phyloP scores from a whole-genome alignment of 2,888 invertebrate species.

The Diarsia rubi region DNA sequence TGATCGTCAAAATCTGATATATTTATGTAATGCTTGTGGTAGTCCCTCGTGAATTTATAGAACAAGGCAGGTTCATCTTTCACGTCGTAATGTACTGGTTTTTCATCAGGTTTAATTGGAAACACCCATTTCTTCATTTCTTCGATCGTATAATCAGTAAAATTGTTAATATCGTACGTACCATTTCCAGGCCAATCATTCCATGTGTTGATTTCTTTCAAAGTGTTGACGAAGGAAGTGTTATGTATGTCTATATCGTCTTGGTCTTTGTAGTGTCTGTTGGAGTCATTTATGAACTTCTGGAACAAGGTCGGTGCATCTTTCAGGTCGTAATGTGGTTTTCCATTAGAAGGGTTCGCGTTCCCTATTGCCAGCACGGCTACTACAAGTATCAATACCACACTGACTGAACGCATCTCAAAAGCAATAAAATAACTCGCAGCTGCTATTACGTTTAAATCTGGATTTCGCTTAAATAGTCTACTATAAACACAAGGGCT shows the following conservation, averaged over 20 bases:
- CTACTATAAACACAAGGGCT: background rate
- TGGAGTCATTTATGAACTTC: slow-evolving; percentile 69
- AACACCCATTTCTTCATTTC: slow-evolving; percentile 39
- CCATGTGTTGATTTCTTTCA: slow-evolving; percentile 68
- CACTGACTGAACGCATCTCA: slow-evolving; percentile 43
- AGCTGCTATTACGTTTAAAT: background rate
- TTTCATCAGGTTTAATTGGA: too few species aligned
- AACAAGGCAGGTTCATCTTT: too few species aligned
- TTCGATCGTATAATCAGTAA: slow-evolving; percentile 73
- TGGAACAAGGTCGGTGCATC: slow-evolving; percentile 70
- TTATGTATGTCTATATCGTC: slow-evolving; percentile 71
- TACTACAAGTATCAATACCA: slow-evolving; percentile 47
- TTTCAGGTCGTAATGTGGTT: slow-evolving; percentile 65
- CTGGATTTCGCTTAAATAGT: slow-evolving; percentile 29
- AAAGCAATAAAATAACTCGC: background rate
- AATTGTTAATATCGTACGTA: slow-evolving; percentile 73
- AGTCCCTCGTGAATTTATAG: too few species aligned
- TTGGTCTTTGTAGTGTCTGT: slow-evolving; percentile 72
- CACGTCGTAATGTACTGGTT: too few species aligned
- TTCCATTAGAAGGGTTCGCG: slow-evolving; percentile 22
- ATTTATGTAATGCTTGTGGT: too few species aligned
- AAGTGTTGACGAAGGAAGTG: slow-evolving; percentile 67
- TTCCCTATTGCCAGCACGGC: slow-evolving; percentile 56
- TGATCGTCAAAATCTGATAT: too few species aligned
- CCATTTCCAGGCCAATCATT: slow-evolving; percentile 33